Evolutionary conservation across 2,797 vertebrate species (phyloP).

Genomic region (Apogon hyalosoma): DNA sequence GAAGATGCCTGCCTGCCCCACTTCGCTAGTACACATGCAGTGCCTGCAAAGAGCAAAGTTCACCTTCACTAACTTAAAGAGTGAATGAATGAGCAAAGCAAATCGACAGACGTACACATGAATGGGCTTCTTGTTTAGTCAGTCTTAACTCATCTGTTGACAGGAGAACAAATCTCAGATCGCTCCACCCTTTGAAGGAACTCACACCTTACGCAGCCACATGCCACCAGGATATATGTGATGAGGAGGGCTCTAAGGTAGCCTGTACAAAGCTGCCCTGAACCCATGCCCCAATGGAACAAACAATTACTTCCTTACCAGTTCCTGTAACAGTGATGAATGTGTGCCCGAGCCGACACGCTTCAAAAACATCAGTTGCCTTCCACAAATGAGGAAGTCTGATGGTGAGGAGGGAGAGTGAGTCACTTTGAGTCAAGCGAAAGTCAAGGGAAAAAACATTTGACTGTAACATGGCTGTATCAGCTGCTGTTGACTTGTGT

Average conservation of each 20-base stretch:
- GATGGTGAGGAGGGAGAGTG: constrained; percentile 19
- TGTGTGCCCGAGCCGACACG: constrained; percentile 45
- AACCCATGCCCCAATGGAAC: constrained; percentile 26
- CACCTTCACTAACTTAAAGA: constrained; percentile 47
- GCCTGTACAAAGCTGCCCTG: constrained; percentile 33
- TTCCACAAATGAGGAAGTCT: constrained; percentile 38
- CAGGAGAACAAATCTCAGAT: constrained; percentile 67
- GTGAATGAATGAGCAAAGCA: constrained; percentile 64
- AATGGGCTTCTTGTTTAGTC: constrained; percentile 78
- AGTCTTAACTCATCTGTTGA: constrained; percentile 57
- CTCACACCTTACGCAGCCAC: constrained; percentile 52
- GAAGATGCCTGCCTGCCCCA: constrained; percentile 52
- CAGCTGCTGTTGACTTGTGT: constrained; percentile 29
- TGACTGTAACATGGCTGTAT: constrained; percentile 24
- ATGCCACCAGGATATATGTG: constrained; percentile 46
- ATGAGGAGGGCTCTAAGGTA: constrained; percentile 40
- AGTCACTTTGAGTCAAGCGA: constrained; percentile 39
- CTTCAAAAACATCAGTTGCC: constrained; percentile 20
- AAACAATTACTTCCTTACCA: constrained; percentile 57
- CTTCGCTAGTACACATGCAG: constrained; percentile 58
- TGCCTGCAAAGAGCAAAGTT: constrained; percentile 75
- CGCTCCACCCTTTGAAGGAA: constrained; percentile 54
- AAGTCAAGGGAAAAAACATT: constrained; percentile 24
- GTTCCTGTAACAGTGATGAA: constrained; percentile 58
- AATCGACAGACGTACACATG: constrained; percentile 67